Conservation (phyloP, 2,113 vertebrate genomes). For the Nipponia nippon region DNA sequence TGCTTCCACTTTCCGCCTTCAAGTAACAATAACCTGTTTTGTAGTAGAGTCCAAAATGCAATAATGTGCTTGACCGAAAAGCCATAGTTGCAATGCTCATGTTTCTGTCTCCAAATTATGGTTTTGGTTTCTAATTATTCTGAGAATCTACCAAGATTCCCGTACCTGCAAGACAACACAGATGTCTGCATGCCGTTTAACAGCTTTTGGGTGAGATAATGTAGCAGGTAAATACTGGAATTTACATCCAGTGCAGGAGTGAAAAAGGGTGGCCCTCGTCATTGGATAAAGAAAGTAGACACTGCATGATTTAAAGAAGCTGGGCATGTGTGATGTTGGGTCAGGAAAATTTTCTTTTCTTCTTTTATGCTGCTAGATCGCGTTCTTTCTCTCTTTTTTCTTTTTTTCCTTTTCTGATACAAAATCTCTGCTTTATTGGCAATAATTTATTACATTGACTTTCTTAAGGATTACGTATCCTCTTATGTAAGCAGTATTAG, state of each 20-base stretch:
- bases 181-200: not conserved
- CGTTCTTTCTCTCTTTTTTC: accelerated
- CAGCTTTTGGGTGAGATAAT: slow-evolving; percentile 37
- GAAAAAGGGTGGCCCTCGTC: not conserved
- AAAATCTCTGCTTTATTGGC: not conserved
- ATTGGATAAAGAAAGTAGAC: not conserved
- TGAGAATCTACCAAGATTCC: slow-evolving; percentile 28
- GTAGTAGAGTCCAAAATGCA: not conserved
- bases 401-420: not conserved
- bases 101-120: not conserved
- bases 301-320: not conserved
- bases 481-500: not conserved
- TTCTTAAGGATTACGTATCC: not conserved
- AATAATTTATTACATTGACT: not conserved
- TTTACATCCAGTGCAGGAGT: not conserved
- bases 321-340: not conserved
- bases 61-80: not conserved
- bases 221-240: not conserved
- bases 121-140: not conserved
- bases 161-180: not conserved
- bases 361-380: not conserved
- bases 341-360: not conserved
- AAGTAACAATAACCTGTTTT: not conserved
- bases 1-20: not conserved
- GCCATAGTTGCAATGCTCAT: not conserved